Base-by-base conservation (phyloP, 1,140 invertebrate genomes). In the Rhizoglyphus robini region DNA sequence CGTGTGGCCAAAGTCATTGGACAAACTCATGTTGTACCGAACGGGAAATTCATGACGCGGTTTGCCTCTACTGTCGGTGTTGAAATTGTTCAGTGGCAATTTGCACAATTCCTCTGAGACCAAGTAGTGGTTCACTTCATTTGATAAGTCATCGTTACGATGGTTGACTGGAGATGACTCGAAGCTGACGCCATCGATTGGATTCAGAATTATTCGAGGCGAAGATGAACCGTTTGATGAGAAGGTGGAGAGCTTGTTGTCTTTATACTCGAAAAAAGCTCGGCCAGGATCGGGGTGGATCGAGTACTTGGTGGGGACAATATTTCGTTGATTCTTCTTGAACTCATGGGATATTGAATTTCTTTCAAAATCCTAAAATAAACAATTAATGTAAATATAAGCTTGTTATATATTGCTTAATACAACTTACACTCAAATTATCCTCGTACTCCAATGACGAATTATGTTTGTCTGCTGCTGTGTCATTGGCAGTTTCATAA, bases 61-160 rank as follows among this genome's bases (percentile, higher is more conserved):
- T 20, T 25, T 27, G 23, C 20, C 8, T 54, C 51, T 5, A 32
- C 8, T 27, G 23, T 54, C 51, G 31, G 51, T 54, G 20, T 54
- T 54, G 31, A 8, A 54, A 23, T 54, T 54, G 51, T 54, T 54
- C 51, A 20, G 8, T 32, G 51, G 20, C 51, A 5, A 23, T 8
- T 54, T 54, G 20, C 8, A 54, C 51, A 54, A 32, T 32, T 54
- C 51, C 8, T 54, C 51, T 32, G 51, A 54, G 8, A 54, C 51
- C 23, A 54, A 32, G 20, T 54, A 54, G 20, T 54, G 51, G 31
- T 54, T 54, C 8, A 54, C 51, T 20, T 54, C 51, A 46, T 23
- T 54, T 54, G 51, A 54, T 25, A 8, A 54, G 51, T 54, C 51
- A 32, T 32, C 20, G 8, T 23, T 20, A 27, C 51, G 51, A 54